Evolutionary conservation across 2,113 vertebrate genomes (phyloP).

Genomic region (Lasiurus cinereus): DNA sequence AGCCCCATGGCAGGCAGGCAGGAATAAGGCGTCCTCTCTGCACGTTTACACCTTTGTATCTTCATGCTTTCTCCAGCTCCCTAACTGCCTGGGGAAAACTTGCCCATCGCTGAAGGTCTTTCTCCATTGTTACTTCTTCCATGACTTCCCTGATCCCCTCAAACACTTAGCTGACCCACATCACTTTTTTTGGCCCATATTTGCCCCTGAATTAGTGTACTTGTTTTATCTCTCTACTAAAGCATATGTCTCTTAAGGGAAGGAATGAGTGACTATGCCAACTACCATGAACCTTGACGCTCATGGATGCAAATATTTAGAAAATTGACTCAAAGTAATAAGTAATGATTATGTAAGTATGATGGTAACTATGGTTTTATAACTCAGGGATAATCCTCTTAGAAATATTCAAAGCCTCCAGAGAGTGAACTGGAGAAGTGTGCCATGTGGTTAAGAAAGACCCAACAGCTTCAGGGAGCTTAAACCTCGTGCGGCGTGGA

Average conservation of each 20-base stretch:
- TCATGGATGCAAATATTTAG: background rate
- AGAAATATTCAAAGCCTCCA: background rate
- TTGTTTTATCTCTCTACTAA: background rate
- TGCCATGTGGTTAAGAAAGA: background rate
- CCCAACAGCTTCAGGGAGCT: background rate
- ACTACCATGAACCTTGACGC: background rate
- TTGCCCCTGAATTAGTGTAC: background rate
- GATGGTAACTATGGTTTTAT: background rate
- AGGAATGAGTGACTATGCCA: background rate
- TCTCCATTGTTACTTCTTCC: background rate
- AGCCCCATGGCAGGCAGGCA: too few species aligned
- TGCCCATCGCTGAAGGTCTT: too few species aligned
- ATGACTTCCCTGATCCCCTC: background rate
- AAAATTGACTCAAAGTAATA: background rate
- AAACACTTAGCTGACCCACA: background rate
- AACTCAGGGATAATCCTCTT: background rate
- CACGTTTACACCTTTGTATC: rapidly evolving
- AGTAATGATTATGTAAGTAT: background rate
- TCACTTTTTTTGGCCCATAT: background rate
- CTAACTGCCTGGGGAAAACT: background rate
- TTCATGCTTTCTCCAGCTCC: background rate
- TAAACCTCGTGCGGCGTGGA: rapidly evolving
- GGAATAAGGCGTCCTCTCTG: background rate
- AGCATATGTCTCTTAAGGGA: background rate
- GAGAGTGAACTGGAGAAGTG: background rate